Conservation (phyloP, 2,888 invertebrate genomes). For the Mactromeris polynyma region DNA sequence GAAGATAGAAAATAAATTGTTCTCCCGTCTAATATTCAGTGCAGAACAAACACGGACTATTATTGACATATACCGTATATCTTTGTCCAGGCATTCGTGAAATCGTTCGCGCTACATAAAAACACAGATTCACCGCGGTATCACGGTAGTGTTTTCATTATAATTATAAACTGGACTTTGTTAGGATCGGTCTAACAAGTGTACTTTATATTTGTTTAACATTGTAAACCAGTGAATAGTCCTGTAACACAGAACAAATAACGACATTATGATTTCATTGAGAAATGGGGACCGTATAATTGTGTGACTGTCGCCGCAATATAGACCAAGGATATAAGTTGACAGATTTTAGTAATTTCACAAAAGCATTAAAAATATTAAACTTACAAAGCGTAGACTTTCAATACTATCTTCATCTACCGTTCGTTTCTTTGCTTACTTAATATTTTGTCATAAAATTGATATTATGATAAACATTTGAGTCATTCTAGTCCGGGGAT, state of each 20-base stretch:
- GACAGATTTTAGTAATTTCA: not conserved
- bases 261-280: not conserved
- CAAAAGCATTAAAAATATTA: not conserved
- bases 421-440: not conserved
- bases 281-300: not conserved
- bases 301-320: not conserved
- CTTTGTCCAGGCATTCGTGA: not conserved
- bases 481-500: not conserved
- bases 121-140: not conserved
- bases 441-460: not conserved
- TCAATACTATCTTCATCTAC: not conserved
- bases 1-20: no score
- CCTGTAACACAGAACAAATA: not conserved
- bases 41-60: no score
- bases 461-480: not conserved
- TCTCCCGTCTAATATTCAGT: no score
- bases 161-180: not conserved
- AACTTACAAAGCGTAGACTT: not conserved
- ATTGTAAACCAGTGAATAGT: not conserved
- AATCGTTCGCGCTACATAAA: not conserved
- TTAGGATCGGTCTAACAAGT: not conserved
- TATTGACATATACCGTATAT: no score
- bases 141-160: not conserved
- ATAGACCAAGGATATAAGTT: not conserved
- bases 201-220: not conserved